Conservation (phyloP, 2,797 vertebrate species). For the Oreochromis grahami region DNA sequence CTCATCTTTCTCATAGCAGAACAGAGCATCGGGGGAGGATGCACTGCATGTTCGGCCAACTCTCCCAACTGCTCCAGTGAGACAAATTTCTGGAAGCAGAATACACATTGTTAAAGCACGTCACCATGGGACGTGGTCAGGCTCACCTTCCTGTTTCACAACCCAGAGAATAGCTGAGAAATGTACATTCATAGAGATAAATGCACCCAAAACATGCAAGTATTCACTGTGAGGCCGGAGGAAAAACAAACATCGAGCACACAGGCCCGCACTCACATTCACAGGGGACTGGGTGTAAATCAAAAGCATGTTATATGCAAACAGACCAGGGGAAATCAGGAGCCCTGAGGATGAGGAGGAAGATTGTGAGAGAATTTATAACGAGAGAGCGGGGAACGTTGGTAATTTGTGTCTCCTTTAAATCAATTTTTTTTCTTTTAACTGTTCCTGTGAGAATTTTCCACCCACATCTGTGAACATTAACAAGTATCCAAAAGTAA, state of each 20-base stretch:
- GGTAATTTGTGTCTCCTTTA: conserved; percentile 18
- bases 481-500: not conserved
- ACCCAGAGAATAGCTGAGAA: conserved; percentile 30
- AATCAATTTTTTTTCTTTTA: conserved; percentile 6
- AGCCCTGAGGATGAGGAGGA: conserved; percentile 42
- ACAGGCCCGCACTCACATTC: not conserved
- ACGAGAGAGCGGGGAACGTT: conserved; percentile 34
- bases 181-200: conserved; percentile 15
- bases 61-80: conserved; percentile 38
- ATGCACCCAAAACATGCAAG: conserved; percentile 21
- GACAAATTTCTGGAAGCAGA: conserved; percentile 56
- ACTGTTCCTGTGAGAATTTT: conserved; percentile 20
- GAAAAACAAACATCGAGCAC: conserved; percentile 17
- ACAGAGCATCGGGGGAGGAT: not conserved
- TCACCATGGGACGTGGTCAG: conserved; percentile 34
- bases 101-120: conserved; percentile 29
- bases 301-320: conserved; percentile 49
- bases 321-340: conserved; percentile 39
- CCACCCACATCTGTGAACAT: conserved; percentile 15
- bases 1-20: conserved; percentile 40
- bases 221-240: conserved; percentile 1
- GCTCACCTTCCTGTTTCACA: conserved; percentile 61
- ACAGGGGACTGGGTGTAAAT: conserved; percentile 50
- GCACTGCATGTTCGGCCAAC: conserved; percentile 19
- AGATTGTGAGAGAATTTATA: conserved; percentile 47